Base-by-base conservation (phyloP, 2,888 invertebrate genomes). In the Gryllus longicercus region DNA sequence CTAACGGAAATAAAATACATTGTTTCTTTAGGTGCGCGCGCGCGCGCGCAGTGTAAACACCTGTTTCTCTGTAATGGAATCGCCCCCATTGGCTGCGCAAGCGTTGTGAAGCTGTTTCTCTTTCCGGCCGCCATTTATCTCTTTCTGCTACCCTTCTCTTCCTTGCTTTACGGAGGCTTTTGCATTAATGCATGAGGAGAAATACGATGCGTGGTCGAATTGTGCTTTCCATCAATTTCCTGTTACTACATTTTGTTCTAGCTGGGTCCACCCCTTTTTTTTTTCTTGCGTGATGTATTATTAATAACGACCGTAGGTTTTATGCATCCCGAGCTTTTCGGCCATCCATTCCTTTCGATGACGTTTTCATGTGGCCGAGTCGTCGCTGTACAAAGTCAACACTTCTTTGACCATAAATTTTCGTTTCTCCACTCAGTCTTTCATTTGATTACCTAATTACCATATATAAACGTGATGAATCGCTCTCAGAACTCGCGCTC, bases 181-280 rank as follows among this genome's bases (percentile, higher is more conserved):
- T 63, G 63, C 63, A 63, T 63, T 63, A 63, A 63, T 63, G 63
- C 63, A 63, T 63, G 63, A 63, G 63, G 63, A 38, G 38, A 18
- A 63, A 63, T 63, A 18, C 63, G n/a, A 63, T 63, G n/a, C n/a
- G 63, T 63, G 63, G 63, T n/a, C 63, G 16, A 63, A 63, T 63
- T 18, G 63, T 63, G 14, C 63, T 63, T 63, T 18, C 63, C 63
- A 14, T 63, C 63, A 18, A 63, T n/a, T 63, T 63, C n/a, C n/a
- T n/a, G 63, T 63, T 18, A 63, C 5, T 63, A n/a, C n/a, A 63
- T 63, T 63, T 63, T 63, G 14, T 18, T 63, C 63, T 18, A 38
- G 38, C 38, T 0, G 38, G 38, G 38, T 38, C 38, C 38, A 38
- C 38, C 38, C 38, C 8, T 1, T 38, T 38, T 38, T 38, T 38